Evolutionary conservation across 1,140 invertebrate genomes (phyloP).

Genomic region (Achroia grisella): DNA sequence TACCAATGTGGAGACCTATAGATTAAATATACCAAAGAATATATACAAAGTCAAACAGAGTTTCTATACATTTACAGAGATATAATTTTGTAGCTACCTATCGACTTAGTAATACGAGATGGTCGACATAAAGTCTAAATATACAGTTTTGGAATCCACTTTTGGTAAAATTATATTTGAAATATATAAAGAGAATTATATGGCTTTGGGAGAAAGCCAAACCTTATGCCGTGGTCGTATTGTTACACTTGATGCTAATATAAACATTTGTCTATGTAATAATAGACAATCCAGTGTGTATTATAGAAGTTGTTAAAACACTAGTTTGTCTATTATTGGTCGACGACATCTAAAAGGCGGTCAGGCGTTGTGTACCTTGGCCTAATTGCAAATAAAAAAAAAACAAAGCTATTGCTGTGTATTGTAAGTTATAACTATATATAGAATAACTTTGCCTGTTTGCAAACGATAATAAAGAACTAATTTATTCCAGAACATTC

Average conservation of each 20-base stretch:
- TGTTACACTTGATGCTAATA: constrained; percentile 20
- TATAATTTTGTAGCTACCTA: too few relatives aligned
- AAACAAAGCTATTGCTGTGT: not conserved
- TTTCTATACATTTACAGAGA: too few relatives aligned
- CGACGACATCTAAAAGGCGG: not conserved
- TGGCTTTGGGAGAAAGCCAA: constrained; percentile 63
- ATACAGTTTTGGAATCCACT: constrained; percentile 16
- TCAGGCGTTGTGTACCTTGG: not conserved
- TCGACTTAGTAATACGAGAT: too few relatives aligned
- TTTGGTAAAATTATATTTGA: constrained; percentile 30
- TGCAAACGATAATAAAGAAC: too few relatives aligned
- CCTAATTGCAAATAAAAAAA: not conserved
- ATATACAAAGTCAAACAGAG: too few relatives aligned
- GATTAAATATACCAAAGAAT: too few relatives aligned
- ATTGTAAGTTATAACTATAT: too few relatives aligned
- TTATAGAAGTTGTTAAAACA: too few relatives aligned
- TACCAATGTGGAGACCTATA: constrained; percentile 46
- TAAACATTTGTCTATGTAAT: not conserved
- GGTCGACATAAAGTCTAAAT: too few relatives aligned
- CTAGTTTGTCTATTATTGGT: too few relatives aligned
- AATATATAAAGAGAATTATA: constrained; percentile 61
- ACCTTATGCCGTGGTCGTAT: constrained; percentile 33
- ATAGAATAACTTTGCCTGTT: too few relatives aligned
- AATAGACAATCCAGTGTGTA: not conserved
- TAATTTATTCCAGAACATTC: too few relatives aligned